Evolutionary conservation across 2,888 invertebrate genomes (phyloP).

Genomic region (Nycteola revayana): DNA sequence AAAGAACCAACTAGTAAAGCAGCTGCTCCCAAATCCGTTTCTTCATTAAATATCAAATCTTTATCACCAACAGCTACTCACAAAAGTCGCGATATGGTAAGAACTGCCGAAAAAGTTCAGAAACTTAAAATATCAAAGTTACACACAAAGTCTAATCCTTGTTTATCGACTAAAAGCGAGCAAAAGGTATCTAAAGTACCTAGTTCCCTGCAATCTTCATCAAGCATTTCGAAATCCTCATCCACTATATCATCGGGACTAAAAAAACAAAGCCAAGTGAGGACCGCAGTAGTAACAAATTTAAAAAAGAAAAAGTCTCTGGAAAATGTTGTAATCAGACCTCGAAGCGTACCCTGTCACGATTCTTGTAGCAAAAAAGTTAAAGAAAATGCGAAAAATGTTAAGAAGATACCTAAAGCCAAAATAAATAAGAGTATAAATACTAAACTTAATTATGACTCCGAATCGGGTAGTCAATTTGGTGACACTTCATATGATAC

Average conservation of each 20-base stretch:
- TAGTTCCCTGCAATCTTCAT: conserved; percentile 38
- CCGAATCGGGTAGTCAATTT: conserved; percentile 58
- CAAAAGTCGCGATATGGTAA: conserved; percentile 72
- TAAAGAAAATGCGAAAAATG: conserved; percentile 47
- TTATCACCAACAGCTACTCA: conserved; percentile 46
- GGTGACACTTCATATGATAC: conserved; percentile 66
- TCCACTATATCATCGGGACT: conserved; percentile 47
- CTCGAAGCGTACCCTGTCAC: conserved; percentile 61
- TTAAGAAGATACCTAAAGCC: conserved; percentile 45
- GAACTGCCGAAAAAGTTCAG: conserved; percentile 71
- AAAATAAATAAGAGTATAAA: conserved; percentile 41
- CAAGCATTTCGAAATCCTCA: conserved; percentile 59
- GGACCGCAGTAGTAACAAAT: conserved; percentile 64
- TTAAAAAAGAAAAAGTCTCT: conserved; percentile 66
- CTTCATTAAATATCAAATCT: conserved; percentile 32
- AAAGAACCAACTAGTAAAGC: conserved; percentile 40
- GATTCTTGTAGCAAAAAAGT: conserved; percentile 60
- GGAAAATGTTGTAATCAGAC: conserved; percentile 53
- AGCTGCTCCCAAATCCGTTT: conserved; percentile 23
- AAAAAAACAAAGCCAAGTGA: conserved; percentile 55
- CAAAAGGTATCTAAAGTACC: conserved; percentile 40
- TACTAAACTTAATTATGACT: conserved; percentile 41
- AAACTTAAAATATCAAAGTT: conserved; percentile 58
- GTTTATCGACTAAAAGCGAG: conserved; percentile 45
- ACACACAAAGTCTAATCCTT: conserved; percentile 59